Conservation (phyloP, 2,113 vertebrate species). For the Accipiter cooperii region DNA sequence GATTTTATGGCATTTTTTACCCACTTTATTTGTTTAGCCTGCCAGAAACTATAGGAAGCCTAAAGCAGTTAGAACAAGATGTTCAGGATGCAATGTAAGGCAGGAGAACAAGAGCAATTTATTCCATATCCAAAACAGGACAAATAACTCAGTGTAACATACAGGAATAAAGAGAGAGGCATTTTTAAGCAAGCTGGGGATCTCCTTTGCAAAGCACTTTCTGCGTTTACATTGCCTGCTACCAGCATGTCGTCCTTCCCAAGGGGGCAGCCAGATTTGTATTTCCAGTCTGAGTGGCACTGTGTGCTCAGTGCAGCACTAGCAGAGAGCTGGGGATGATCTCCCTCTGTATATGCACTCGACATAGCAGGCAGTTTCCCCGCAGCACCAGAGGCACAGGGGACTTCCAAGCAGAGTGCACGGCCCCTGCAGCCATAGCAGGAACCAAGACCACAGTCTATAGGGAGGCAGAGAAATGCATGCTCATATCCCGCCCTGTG, state of each 20-base stretch:
- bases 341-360: background rate
- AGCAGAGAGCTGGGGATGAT: background rate
- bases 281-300: background rate
- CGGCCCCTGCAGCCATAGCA: background rate
- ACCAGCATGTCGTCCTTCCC: background rate
- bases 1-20: constrained; percentile 5
- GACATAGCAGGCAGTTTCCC: fast-evolving
- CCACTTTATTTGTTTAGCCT: background rate
- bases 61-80: background rate
- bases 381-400: fast-evolving
- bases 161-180: background rate
- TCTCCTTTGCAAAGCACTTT: background rate
- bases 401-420: background rate
- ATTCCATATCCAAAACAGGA: background rate
- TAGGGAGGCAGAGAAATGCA: background rate
- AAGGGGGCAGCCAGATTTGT: background rate
- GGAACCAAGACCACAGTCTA: background rate
- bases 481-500: fast-evolving
- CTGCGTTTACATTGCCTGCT: background rate
- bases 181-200: background rate
- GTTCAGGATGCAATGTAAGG: background rate
- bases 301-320: fast-evolving
- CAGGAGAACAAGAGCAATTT: background rate
- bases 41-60: background rate
- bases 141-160: background rate